phyloP scores from a whole-genome alignment of 1,140 invertebrate genomes.

The Drosophila simulans region DNA sequence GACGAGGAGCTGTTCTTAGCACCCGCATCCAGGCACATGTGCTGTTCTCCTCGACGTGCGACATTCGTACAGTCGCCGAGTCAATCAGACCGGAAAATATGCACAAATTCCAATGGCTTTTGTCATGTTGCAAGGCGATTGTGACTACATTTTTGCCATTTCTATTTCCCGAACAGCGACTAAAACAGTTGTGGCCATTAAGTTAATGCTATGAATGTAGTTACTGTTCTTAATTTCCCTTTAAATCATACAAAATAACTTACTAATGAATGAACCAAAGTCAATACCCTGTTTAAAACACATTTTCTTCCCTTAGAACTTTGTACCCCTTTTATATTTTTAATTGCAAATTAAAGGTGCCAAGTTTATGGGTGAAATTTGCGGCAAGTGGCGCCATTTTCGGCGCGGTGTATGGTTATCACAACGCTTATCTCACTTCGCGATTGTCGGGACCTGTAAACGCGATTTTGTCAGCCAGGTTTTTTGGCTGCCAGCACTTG shows the following conservation, averaged over 20 bases:
- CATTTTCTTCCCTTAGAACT: neutral
- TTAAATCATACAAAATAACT: too few species aligned
- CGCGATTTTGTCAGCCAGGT: slow-evolving; percentile 23
- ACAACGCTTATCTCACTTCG: slow-evolving; percentile 13
- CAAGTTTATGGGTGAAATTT: slow-evolving; percentile 1
- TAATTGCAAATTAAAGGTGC: neutral
- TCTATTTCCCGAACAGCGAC: neutral
- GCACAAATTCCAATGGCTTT: neutral
- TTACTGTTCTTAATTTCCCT: too few species aligned
- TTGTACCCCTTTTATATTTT: neutral
- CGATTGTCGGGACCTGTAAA: slow-evolving; percentile 54
- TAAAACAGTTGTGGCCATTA: neutral
- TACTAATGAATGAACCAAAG: too few species aligned
- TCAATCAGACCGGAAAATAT: slow-evolving; percentile 22
- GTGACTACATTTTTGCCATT: neutral
- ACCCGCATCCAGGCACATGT: slow-evolving; percentile 49
- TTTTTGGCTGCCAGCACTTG: slow-evolving; percentile 32
- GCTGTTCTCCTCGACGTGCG: slow-evolving; percentile 9
- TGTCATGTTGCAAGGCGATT: slow-evolving; percentile 1
- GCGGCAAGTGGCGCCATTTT: neutral
- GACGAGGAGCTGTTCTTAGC: slow-evolving; percentile 17
- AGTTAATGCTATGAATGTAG: too few species aligned
- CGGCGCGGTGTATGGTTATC: slow-evolving; percentile 25
- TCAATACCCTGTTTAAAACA: neutral
- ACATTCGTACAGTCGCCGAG: slow-evolving; percentile 25